These are phyloP conservation scores for Podilymbus podiceps DNA, from an alignment of 2,113 vertebrate genomes.

Conservation along the genomic window DNA sequence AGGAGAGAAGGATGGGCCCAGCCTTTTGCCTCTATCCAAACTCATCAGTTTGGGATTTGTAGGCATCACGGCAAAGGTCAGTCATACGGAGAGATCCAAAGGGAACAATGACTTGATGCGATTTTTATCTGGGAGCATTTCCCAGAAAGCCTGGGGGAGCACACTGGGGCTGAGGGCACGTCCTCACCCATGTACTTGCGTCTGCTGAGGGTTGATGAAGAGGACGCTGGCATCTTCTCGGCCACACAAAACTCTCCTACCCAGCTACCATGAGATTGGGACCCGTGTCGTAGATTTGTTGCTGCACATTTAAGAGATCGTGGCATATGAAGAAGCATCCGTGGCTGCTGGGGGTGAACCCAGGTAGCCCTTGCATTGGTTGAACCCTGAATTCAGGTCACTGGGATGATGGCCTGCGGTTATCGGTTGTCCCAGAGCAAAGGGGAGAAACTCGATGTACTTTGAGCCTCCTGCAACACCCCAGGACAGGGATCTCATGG, in stretches of 20 bases:
- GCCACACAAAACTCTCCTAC: neutral
- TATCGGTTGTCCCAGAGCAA: neutral
- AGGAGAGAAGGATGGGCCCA: accelerated
- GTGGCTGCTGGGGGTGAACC: neutral
- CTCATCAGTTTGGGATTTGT: neutral
- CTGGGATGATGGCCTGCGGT: neutral
- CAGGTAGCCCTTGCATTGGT: neutral
- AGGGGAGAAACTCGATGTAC: neutral
- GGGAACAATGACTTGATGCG: neutral
- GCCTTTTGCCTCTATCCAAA: neutral
- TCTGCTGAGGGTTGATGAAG: neutral
- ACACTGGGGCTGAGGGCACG: accelerated
- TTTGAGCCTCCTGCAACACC: neutral
- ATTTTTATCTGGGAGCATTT: neutral
- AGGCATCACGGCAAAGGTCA: accelerated
- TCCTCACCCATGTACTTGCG: accelerated
- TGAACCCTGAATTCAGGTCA: neutral
- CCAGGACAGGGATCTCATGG: neutral
- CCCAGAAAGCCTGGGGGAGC: neutral
- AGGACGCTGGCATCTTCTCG: accelerated
- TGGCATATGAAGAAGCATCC: neutral
- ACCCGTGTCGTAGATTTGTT: accelerated
- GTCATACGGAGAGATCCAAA: neutral
- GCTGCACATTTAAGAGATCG: neutral
- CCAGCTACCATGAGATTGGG: accelerated